phyloP scores from a whole-genome alignment of 2,888 invertebrate genomes.

The Dichetophora obliterata region DNA sequence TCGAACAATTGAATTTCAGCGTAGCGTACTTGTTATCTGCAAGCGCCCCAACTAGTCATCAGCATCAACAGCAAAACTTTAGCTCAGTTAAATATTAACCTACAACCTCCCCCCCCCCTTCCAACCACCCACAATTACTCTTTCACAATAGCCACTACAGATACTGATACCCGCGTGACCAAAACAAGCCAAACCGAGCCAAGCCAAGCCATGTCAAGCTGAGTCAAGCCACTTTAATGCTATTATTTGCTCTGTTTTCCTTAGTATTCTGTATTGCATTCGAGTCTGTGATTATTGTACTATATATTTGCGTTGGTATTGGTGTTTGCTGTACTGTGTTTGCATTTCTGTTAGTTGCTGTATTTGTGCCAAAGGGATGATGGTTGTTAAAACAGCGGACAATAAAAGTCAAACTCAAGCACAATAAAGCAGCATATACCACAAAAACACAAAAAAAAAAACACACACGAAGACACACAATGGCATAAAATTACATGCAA shows the following conservation, averaged over 20 bases:
- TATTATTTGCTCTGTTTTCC: constrained; percentile 12
- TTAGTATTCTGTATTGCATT: not conserved
- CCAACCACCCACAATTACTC: no score
- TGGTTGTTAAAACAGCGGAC: not conserved
- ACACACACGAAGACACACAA: not conserved
- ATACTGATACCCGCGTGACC: constrained; percentile 1
- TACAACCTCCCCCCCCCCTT: no score
- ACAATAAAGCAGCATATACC: not conserved
- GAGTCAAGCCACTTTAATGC: constrained; percentile 3
- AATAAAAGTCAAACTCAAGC: constrained; percentile 11
- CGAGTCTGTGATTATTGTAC: not conserved
- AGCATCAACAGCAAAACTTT: not conserved
- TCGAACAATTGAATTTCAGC: constrained; percentile 21
- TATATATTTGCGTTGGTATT: not conserved
- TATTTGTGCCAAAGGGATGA: not conserved
- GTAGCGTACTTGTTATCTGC: not conserved
- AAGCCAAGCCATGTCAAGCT: not conserved
- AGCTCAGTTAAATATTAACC: no score
- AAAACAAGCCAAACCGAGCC: not conserved
- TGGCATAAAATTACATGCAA: not conserved
- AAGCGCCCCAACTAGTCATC: not conserved
- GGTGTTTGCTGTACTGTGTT: not conserved
- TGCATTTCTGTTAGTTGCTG: not conserved
- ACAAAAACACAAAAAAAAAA: not conserved
- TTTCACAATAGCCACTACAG: not conserved